Evolutionary conservation across 2,888 invertebrate species (phyloP).

Genomic region (Acanthosoma haemorrhoidale): DNA sequence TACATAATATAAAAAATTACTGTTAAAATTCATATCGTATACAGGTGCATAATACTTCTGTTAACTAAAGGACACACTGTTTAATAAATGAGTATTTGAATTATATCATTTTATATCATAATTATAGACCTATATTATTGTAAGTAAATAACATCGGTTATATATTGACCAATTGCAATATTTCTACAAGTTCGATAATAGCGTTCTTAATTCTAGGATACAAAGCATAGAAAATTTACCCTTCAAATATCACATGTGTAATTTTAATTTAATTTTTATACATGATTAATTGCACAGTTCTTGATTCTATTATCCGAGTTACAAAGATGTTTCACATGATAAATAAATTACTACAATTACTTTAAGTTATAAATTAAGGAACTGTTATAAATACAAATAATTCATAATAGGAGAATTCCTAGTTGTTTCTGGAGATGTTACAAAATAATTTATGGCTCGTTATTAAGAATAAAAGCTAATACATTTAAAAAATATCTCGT

Average conservation of each 20-base stretch:
- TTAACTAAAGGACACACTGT: too few relatives aligned
- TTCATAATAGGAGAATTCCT: too few relatives aligned
- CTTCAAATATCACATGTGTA: constrained; percentile 1
- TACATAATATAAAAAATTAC: neutral
- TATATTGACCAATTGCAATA: neutral
- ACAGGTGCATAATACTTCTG: neutral
- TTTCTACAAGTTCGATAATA: neutral
- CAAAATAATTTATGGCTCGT: too few relatives aligned
- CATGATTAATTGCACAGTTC: neutral
- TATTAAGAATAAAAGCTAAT: too few relatives aligned
- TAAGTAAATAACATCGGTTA: too few relatives aligned
- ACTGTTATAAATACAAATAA: too few relatives aligned
- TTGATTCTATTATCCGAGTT: too few relatives aligned
- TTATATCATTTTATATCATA: neutral
- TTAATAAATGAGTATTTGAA: neutral
- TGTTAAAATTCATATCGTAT: neutral
- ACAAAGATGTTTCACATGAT: too few relatives aligned
- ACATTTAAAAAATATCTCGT: too few relatives aligned
- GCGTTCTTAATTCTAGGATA: neutral
- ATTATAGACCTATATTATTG: neutral
- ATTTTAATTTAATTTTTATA: neutral
- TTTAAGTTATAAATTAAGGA: too few relatives aligned
- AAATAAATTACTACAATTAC: too few relatives aligned
- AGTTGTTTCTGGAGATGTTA: too few relatives aligned
- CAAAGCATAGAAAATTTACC: constrained; percentile 10